Evolutionary conservation across 2,113 vertebrate genomes (phyloP), one percentile per base, ranked within the genome.

Genomic region (Festucalex cinctus): DNA sequence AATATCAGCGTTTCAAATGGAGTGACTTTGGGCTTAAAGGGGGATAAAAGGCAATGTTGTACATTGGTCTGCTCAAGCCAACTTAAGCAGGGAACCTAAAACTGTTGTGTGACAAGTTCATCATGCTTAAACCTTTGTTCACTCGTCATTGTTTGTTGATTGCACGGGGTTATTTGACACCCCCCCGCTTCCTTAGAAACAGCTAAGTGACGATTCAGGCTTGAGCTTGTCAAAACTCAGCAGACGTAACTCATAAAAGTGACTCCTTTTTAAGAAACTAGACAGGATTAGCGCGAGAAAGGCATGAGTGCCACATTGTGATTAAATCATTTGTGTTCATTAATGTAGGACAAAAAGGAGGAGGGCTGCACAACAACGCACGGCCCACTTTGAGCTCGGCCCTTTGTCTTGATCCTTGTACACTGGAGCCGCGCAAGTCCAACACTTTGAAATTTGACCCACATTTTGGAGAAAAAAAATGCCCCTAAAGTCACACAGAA

Each of bases 171-270:
- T 66, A 44, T 60, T 71, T 49, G 56, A 77, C 72, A 74, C 65
- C 78, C 46, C 5, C 3, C 2, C 4, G n/a, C 64, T 78, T 71
- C 14, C n/a, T 49, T 46, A 28, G 35, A 83, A 8, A 46, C 75
- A 86, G 77, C 85, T 60, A 2, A 12, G 37, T 71, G 57, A 79
- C 70, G 58, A 69, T 75, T 73, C 69, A 58, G 69, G 54, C 69
- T 78, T 79, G 66, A 72, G 78, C 78, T 74, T 73, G 76, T 82
- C 69, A 78, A 75, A 65, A 36, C 22, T 43, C 77, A 73, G 84
- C 70, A 64, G 28, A 48, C 53, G 16, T 74, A 58, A 74, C 39
- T 43, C 14, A 62, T 43, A 62, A 26, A 41, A 17, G 54, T 32
- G 54, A 57, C 54, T 57, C 54, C 54, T 17, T 32, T 14, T 32